Evolutionary conservation across 1,140 invertebrate genomes (phyloP), one percentile per base, ranked within the genome.

Genomic region (Polyergus mexicanus): DNA sequence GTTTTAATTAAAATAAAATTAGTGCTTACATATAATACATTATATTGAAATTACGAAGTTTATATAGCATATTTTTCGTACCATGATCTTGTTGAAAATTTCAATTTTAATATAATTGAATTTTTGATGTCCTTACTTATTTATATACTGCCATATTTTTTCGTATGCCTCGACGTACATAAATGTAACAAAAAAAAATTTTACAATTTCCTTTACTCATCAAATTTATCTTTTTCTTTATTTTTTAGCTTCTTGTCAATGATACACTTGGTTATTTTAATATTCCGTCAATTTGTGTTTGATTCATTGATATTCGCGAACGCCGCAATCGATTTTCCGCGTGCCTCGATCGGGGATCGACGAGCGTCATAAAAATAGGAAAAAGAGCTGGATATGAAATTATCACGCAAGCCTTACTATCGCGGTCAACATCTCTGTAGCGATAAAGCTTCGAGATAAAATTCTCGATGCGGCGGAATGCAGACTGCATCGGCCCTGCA

Each of bases 321-420:
- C 22, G 25, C n/a, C 22, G 47, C 41, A 22, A 54, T 66, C 28
- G 22, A 75, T n/a, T 38, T 13, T 28, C 2, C 22, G 35, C 54
- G 32, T 3, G 16, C n/a, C 56, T 41, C 22, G 22, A 71, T 66
- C 25, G 22, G 8, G 22, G 8, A 81, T 81, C 25, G 22, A 69
- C 19, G 32, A 68, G 13, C 38, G 0, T 69, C 16, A 16, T 25
- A 22, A 54, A 54, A 80, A 10, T 13, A 7, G 41, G 8, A 3
- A 41, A 81, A 71, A 56, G 22, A 44, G 41, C 16, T 63, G 58
- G 38, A 65, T 77, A 65, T 28, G 28, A 47, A 65, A 77, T 77
- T 77, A 77, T 77, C 60, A 44, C 58, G 58, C 75, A 41, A 63
- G 60, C 19, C 38, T 60, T 75, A 8, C 51, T 76, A 65, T 77